Evolutionary conservation across 2,113 vertebrate genomes (phyloP).

Genomic region (Cephalopholis sonnerati): DNA sequence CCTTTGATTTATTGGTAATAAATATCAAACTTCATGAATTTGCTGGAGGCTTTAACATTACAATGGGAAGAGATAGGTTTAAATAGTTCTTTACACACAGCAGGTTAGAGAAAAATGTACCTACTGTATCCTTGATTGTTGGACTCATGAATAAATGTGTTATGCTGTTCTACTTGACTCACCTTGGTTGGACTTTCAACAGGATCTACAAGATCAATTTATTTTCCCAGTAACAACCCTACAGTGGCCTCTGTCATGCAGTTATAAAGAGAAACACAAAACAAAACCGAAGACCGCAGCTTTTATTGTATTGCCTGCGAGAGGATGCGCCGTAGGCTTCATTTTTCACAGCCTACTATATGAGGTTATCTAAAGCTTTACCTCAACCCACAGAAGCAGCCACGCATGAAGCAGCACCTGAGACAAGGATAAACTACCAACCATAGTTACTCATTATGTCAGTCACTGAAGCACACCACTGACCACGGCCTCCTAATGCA

Average conservation of each 20-base stretch:
- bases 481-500: constrained; percentile 16
- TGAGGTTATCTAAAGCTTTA: constrained; percentile 21
- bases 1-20: neutral
- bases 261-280: neutral
- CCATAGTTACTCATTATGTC: constrained; percentile 22
- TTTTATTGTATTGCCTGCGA: neutral
- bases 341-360: neutral
- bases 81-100: neutral
- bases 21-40: neutral
- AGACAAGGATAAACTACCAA: constrained; percentile 34
- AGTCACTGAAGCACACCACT: constrained; percentile 45
- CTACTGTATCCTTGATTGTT: neutral
- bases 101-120: neutral
- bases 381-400: constrained; percentile 6
- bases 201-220: neutral
- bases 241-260: neutral
- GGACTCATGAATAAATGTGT: neutral
- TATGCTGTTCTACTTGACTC: neutral
- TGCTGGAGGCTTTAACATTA: neutral
- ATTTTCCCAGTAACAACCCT: neutral
- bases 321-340: neutral
- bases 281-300: neutral
- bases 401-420: constrained; percentile 23
- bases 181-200: neutral
- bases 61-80: neutral